phyloP scores from a whole-genome alignment of 2,113 vertebrate genomes.

The Pangasianodon gigas region DNA sequence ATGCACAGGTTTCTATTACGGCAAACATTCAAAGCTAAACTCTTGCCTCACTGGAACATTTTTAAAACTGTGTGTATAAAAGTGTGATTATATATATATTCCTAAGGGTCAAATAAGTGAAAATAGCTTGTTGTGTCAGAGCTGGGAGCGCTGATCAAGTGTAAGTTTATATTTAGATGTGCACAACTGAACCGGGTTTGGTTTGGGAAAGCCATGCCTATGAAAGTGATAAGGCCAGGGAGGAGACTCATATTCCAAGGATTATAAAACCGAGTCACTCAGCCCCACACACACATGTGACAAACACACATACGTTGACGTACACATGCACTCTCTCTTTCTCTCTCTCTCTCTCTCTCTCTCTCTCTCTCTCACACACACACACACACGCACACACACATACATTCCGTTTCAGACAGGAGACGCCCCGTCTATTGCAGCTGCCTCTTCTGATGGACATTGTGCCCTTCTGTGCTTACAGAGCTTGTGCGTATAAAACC shows the following conservation, averaged over 20 bases:
- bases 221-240: constrained; percentile 55
- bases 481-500: neutral
- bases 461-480: constrained; percentile 30
- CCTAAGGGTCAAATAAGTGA: constrained; percentile 34
- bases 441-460: constrained; percentile 45
- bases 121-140: constrained; percentile 57
- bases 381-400: constrained; percentile 33
- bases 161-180: constrained; percentile 51
- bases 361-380: neutral
- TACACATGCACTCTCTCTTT: neutral
- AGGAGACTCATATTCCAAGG: constrained; percentile 58
- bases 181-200: constrained; percentile 51
- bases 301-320: constrained; percentile 24
- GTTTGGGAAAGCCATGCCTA: constrained; percentile 56
- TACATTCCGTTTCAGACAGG: constrained; percentile 46
- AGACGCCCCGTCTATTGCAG: constrained; percentile 47
- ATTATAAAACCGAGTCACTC: constrained; percentile 49
- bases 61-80: neutral
- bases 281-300: constrained; percentile 22
- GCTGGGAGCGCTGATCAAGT: constrained; percentile 37
- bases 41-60: constrained; percentile 7
- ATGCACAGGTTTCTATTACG: neutral
- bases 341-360: too few species aligned
- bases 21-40: neutral
- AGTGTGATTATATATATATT: constrained; percentile 29